phyloP scores from a whole-genome alignment of 2,797 vertebrate species.

The Miopithecus talapoin region DNA sequence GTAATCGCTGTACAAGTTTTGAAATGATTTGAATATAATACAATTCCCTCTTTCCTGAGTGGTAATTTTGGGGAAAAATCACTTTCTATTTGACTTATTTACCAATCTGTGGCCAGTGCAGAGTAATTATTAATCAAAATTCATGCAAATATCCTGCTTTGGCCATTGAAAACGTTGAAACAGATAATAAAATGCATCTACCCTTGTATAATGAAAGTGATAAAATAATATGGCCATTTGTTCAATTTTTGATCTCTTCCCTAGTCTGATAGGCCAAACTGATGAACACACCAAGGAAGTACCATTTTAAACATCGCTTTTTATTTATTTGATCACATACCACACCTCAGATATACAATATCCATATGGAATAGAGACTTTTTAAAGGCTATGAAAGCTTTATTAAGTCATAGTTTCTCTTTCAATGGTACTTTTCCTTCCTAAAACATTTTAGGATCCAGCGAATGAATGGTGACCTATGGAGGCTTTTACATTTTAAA shows the following conservation, averaged over 20 bases:
- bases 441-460: conserved; percentile 3
- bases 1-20: background rate
- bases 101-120: background rate
- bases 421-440: background rate
- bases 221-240: background rate
- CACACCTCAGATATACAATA: background rate
- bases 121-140: background rate
- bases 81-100: background rate
- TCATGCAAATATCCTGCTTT: background rate
- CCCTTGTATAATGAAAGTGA: background rate
- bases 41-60: background rate
- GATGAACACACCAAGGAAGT: background rate
- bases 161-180: background rate
- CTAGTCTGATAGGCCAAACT: background rate
- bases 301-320: background rate
- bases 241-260: background rate
- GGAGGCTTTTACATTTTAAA: background rate
- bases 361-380: background rate
- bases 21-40: background rate
- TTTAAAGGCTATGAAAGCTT: background rate
- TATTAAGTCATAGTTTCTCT: background rate
- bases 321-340: background rate
- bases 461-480: background rate
- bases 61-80: background rate
- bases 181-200: background rate